phyloP scores from a whole-genome alignment of 1,140 invertebrate species.

The Lordiphosa clarofinis region DNA sequence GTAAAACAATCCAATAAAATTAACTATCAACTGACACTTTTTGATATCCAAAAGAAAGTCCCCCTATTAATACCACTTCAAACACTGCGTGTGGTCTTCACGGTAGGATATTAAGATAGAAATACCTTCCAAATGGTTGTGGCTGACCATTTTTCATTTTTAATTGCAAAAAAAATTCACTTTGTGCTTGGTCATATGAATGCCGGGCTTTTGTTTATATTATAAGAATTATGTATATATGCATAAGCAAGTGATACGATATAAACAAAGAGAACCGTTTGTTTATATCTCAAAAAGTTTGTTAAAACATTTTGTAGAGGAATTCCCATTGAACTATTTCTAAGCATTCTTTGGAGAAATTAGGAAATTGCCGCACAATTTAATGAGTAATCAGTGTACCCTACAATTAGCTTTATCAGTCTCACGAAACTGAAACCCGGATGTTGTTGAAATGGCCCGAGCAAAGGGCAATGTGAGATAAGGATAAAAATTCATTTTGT shows the following conservation, averaged over 20 bases:
- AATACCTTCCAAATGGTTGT: slow-evolving; percentile 25
- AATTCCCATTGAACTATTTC: background rate
- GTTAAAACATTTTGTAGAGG: slow-evolving; percentile 5
- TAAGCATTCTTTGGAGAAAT: too few relatives aligned
- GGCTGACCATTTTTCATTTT: slow-evolving; percentile 33
- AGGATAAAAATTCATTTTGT: too few relatives aligned
- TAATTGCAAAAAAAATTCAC: slow-evolving; percentile 18
- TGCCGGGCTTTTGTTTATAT: slow-evolving; percentile 50
- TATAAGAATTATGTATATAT: background rate
- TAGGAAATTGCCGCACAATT: slow-evolving; percentile 15
- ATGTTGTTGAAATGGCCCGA: too few relatives aligned
- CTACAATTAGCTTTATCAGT: too few relatives aligned
- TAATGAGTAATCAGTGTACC: background rate
- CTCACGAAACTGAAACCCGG: too few relatives aligned
- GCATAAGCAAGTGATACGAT: slow-evolving; percentile 26
- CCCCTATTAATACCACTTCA: slow-evolving; percentile 10
- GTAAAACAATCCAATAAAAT: slow-evolving; percentile 69
- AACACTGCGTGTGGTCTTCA: slow-evolving; percentile 29
- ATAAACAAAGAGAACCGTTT: slow-evolving; percentile 57
- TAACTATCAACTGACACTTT: slow-evolving; percentile 58
- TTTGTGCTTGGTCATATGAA: slow-evolving; percentile 32
- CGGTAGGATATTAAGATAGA: slow-evolving; percentile 29
- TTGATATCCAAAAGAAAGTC: background rate
- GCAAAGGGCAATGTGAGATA: too few relatives aligned
- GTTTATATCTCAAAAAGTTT: slow-evolving; percentile 40